phyloP scores from a whole-genome alignment of 2,113 vertebrate genomes.

The Fregetta grallaria region DNA sequence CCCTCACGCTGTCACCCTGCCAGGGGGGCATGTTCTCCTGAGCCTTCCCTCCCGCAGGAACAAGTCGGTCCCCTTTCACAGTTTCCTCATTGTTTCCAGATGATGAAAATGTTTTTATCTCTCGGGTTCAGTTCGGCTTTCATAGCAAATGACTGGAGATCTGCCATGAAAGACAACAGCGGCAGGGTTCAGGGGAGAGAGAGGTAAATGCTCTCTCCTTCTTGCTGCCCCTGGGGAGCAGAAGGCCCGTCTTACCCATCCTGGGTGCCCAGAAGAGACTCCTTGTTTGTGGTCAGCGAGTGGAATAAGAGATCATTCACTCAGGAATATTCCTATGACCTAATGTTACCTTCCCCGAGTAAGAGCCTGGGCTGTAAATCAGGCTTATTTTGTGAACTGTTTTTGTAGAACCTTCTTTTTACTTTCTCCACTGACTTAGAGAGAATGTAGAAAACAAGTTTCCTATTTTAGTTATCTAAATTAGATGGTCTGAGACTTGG shows the following conservation, averaged over 20 bases:
- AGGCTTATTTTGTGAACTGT: constrained; percentile 8
- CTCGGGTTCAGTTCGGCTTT: background rate
- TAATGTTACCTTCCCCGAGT: constrained; percentile 32
- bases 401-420: background rate
- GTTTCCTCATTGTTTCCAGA: constrained; percentile 53
- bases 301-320: constrained; percentile 52
- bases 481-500: background rate
- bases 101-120: constrained; percentile 34
- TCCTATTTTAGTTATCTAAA: constrained; percentile 38
- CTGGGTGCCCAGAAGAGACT: constrained; percentile 15
- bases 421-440: background rate
- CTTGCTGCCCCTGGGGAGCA: background rate
- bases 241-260: background rate
- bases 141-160: background rate
- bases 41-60: background rate
- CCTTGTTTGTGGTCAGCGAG: constrained; percentile 37
- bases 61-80: background rate
- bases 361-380: background rate
- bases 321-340: constrained; percentile 59
- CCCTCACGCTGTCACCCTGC: background rate
- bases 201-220: background rate
- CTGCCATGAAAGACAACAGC: background rate
- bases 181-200: background rate
- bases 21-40: background rate
- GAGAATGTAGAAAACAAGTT: background rate